These are phyloP conservation scores for Potamilus streckersoni DNA, from an alignment of 1,140 invertebrate genomes.

Conservation along the genomic window DNA sequence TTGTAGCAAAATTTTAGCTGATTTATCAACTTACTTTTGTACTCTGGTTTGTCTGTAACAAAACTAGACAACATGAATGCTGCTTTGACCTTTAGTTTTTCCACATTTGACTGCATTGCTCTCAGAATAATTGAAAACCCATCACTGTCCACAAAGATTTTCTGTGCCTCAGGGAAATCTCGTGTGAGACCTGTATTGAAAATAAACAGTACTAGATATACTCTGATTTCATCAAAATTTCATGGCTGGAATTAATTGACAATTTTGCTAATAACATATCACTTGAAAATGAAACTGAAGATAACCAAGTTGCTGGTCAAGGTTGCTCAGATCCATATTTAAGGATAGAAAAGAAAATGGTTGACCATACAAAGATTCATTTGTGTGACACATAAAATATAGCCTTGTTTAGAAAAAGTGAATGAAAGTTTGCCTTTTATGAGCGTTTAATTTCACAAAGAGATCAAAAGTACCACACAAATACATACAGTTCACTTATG, in stretches of 20 bases:
- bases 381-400: too few relatives aligned
- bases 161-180: slow-evolving; percentile 72
- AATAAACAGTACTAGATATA: background rate
- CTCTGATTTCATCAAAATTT: too few relatives aligned
- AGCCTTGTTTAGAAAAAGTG: too few relatives aligned
- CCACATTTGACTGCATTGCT: slow-evolving; percentile 73
- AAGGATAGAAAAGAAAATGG: too few relatives aligned
- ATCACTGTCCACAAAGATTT: slow-evolving; percentile 73
- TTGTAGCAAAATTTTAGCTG: background rate
- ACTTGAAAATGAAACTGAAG: too few relatives aligned
- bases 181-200: slow-evolving; percentile 73
- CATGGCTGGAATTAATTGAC: background rate
- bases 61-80: slow-evolving; percentile 77
- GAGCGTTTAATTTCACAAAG: too few relatives aligned
- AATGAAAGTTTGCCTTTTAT: too few relatives aligned
- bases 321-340: too few relatives aligned
- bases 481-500: too few relatives aligned
- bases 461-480: too few relatives aligned
- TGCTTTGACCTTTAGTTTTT: slow-evolving; percentile 77
- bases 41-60: slow-evolving; percentile 70
- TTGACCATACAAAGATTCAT: too few relatives aligned
- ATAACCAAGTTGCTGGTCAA: too few relatives aligned
- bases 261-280: background rate
- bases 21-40: slow-evolving; percentile 70
- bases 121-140: slow-evolving; percentile 75